A percentile compares a stretch with the other conserved stretches of the same genome.
phyloP scores from a whole-genome alignment of 2,797 vertebrate genomes.

The Hirundo rustica region DNA sequence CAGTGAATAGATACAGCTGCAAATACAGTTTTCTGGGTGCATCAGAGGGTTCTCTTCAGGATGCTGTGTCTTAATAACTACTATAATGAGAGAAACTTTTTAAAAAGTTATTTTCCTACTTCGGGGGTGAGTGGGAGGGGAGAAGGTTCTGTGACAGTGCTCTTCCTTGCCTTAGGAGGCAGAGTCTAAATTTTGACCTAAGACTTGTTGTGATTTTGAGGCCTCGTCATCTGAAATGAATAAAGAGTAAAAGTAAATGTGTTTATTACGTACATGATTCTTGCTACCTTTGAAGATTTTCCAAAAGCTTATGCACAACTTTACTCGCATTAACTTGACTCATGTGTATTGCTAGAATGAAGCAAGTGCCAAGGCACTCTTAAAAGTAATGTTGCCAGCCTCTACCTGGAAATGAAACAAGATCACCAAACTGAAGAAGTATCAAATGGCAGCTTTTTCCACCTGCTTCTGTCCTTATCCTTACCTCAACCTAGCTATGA shows the following conservation, averaged over 20 bases:
- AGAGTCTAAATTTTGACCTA: background rate
- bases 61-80: background rate
- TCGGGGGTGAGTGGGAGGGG: background rate
- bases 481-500: background rate
- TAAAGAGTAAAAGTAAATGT: background rate
- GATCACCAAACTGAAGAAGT: background rate
- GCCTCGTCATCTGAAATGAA: background rate
- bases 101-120: background rate
- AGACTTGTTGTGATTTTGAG: background rate
- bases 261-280: background rate
- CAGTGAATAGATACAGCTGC: background rate
- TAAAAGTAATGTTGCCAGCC: background rate
- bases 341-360: background rate
- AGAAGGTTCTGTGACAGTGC: background rate
- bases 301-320: background rate
- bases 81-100: background rate
- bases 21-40: background rate
- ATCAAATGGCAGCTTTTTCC: background rate
- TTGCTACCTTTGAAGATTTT: slow-evolving; percentile 18
- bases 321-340: background rate
- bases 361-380: background rate
- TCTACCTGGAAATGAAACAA: background rate
- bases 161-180: background rate
- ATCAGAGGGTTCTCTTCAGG: background rate
- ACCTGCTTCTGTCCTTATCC: background rate